Base-by-base conservation (phyloP, 2,113 vertebrate species). In the Oceanites oceanicus region DNA sequence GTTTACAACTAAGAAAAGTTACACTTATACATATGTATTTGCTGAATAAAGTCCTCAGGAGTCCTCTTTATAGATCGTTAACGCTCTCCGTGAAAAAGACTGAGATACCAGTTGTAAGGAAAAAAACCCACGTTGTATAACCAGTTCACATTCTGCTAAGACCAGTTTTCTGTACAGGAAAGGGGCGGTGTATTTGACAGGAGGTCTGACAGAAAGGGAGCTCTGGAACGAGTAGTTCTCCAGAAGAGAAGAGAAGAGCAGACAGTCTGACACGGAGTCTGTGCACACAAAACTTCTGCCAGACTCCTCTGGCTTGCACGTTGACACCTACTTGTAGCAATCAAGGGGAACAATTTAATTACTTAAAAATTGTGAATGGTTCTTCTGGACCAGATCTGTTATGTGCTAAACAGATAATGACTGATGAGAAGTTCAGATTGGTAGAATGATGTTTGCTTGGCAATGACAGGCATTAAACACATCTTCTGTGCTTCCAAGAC, bases 391-490 rank as follows among this genome's bases (percentile, higher is more conserved):
- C 8, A 42, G 65, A 49, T 32, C n/a, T 58, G 23, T 27, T 80
- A 15, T 9, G 4, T 92, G 38, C 65, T 49, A 49, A 67, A 52
- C 26, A 36, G 75, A 19, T 72, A 36, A 49, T 12, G 27, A 47
- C 10, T 52, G 56, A 26, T 0, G 8, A 79, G 45, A 52, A 25
- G 40, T 47, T 70, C 11, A 13, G 8, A 55, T 49, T 0, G 0
- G 7, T 40, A 44, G 22, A 29, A 23, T 82, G n/a, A 10, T 36
- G 45, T 53, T 92, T 73, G 21, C 25, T 65, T 83, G 68, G 56
- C 49, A 81, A 3, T 8, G 7, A 19, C 7, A 17, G 40, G 18
- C 13, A 15, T 12, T 40, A 65, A 63, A 52, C 4, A 3, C 17
- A 45, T 44, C 59, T 81, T 70, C 56, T 52, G 2, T 47, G 45